Evolutionary conservation across 2,113 vertebrate species (phyloP), one percentile per base, ranked within the genome.

Genomic region (Coturnix japonica): DNA sequence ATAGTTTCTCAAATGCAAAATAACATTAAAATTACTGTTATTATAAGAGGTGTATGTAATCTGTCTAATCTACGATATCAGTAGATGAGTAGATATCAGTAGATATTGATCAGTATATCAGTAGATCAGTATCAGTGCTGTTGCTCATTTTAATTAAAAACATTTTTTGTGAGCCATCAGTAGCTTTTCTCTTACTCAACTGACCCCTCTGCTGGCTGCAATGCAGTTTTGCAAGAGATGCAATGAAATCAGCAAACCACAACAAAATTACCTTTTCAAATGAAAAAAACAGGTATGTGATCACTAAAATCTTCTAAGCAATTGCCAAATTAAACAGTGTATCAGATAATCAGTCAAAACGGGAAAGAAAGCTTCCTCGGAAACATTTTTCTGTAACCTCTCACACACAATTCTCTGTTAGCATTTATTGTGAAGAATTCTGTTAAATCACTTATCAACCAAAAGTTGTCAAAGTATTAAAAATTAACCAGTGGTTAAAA

Each of bases 181-280:
- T 57, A 56, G 67, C 37, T 75, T 23, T 82, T 53, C 56, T 49
- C 3, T 89, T 94, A 89, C 76, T 74, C 63, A 85, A 59, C 7
- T 60, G 43, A 31, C 65, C 93, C 94, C 94, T 88, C 96, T 96
- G 35, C 87, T 96, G 95, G 90, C 71, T 80, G 30, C 37, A 81
- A 23, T 6, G 44, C 26, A 81, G 57, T 56, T 89, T 86, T 78
- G 61, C 57, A 37, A n/a, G n/a, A n/a, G n/a, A n/a, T n/a, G n/a
- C n/a, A n/a, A n/a, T n/a, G n/a, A n/a, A n/a, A n/a, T n/a, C n/a
- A n/a, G n/a, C n/a, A n/a, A n/a, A n/a, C n/a, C n/a, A n/a, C n/a
- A n/a, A n/a, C n/a, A n/a, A n/a, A n/a, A n/a, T n/a, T n/a, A n/a
- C n/a, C n/a, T n/a, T n/a, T n/a, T n/a, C n/a, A n/a, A n/a, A n/a